These are phyloP conservation scores for Thymelicus acteon DNA, from an alignment of 2,888 invertebrate genomes.

Conservation along the genomic window DNA sequence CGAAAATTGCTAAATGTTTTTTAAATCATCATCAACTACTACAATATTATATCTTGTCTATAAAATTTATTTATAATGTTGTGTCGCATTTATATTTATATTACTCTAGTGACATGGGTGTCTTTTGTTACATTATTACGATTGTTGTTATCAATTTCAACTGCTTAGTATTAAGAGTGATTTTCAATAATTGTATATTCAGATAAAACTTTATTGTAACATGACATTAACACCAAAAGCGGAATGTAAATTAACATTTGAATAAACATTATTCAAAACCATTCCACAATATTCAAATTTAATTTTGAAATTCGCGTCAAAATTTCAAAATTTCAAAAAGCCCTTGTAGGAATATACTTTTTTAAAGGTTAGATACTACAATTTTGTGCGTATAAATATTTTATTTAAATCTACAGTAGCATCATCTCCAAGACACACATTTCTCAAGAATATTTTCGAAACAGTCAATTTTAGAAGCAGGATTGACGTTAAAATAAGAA, in stretches of 20 bases:
- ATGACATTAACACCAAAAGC: conserved; percentile 70
- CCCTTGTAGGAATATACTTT: background rate
- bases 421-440: too few species aligned
- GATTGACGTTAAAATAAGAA: background rate
- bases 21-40: conserved; percentile 8
- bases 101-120: background rate
- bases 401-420: conserved; percentile 15
- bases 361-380: conserved; percentile 26
- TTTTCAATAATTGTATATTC: conserved; percentile 7
- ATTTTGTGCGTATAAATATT: conserved; percentile 40
- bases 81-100: background rate
- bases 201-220: background rate
- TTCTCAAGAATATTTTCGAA: too few species aligned
- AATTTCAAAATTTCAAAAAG: conserved; percentile 4
- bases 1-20: background rate
- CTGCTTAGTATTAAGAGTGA: background rate
- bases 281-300: conserved; percentile 18
- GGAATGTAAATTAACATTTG: conserved; percentile 68
- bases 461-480: background rate
- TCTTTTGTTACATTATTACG: background rate
- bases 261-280: conserved; percentile 23
- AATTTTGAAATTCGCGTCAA: background rate
- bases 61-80: too few species aligned
- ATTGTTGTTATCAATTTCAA: background rate
- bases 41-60: background rate